Evolutionary conservation across 2,113 vertebrate species (phyloP).

Genomic region (Neodontobutis hainanensis): DNA sequence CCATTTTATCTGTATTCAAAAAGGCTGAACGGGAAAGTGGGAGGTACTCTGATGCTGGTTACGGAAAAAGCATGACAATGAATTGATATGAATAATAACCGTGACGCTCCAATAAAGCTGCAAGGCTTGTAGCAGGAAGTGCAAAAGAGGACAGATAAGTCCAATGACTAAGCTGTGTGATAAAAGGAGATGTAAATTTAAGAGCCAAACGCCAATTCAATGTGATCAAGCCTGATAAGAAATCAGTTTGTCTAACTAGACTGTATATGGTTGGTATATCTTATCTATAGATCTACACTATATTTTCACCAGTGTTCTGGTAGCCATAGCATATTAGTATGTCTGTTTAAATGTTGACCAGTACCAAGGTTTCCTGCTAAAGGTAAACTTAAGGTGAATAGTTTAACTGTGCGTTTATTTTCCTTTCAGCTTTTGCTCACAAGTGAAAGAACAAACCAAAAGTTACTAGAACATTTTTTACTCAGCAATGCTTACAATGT

Average conservation of each 20-base stretch:
- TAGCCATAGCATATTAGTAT: too few relatives aligned
- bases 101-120: conserved; percentile 30
- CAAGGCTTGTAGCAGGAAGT: conserved; percentile 20
- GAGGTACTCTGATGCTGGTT: conserved; percentile 46
- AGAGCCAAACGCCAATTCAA: conserved; percentile 30
- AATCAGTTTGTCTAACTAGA: conserved; percentile 64
- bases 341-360: too few relatives aligned
- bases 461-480: too few relatives aligned
- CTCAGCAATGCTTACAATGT: too few relatives aligned
- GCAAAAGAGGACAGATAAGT: conserved; percentile 34
- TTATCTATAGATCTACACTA: conserved; percentile 35
- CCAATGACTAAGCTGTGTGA: conserved; percentile 13
- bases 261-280: conserved; percentile 38
- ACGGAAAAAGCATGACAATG: conserved; percentile 29
- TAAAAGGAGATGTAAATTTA: conserved; percentile 34
- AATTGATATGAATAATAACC: conserved; percentile 63
- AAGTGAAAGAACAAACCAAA: too few relatives aligned
- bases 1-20: conserved; percentile 51
- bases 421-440: too few relatives aligned
- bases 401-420: too few relatives aligned
- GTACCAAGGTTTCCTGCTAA: too few relatives aligned
- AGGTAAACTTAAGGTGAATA: too few relatives aligned
- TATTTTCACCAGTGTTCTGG: neutral
- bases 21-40: conserved; percentile 43
- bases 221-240: conserved; percentile 58